These are phyloP conservation scores for Alcis repandata DNA, from an alignment of 2,888 invertebrate genomes.

Conservation along the genomic window DNA sequence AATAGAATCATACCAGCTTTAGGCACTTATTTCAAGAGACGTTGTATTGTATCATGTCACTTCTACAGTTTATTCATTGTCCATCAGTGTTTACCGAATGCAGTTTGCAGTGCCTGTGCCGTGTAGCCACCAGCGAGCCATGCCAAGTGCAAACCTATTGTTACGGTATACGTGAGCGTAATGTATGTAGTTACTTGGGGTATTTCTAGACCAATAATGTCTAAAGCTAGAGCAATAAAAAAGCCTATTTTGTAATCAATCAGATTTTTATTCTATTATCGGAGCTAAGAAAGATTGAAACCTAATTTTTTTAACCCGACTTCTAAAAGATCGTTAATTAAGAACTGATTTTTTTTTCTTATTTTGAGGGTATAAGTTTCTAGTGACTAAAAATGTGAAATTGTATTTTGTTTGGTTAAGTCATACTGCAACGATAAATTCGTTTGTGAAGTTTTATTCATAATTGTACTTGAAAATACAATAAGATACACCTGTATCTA, in stretches of 20 bases:
- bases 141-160: constrained; percentile 63
- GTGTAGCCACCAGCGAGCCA: constrained; percentile 52
- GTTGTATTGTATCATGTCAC: constrained; percentile 13
- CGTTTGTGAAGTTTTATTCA: too few species aligned
- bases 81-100: constrained; percentile 50
- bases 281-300: too few species aligned
- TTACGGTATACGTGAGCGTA: constrained; percentile 54
- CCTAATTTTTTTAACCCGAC: too few species aligned
- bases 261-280: too few species aligned
- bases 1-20: neutral
- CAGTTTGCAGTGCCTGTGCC: constrained; percentile 47
- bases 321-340: too few species aligned
- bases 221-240: neutral
- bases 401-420: too few species aligned
- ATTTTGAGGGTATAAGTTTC: too few species aligned
- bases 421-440: too few species aligned
- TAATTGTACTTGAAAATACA: too few species aligned
- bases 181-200: constrained; percentile 47
- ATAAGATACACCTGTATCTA: too few species aligned
- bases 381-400: too few species aligned
- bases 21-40: neutral
- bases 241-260: neutral
- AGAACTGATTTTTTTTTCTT: too few species aligned
- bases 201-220: neutral
- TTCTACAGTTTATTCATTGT: constrained; percentile 52